Conservation (phyloP, 2,888 invertebrate species). For the Mimachlamys varia region DNA sequence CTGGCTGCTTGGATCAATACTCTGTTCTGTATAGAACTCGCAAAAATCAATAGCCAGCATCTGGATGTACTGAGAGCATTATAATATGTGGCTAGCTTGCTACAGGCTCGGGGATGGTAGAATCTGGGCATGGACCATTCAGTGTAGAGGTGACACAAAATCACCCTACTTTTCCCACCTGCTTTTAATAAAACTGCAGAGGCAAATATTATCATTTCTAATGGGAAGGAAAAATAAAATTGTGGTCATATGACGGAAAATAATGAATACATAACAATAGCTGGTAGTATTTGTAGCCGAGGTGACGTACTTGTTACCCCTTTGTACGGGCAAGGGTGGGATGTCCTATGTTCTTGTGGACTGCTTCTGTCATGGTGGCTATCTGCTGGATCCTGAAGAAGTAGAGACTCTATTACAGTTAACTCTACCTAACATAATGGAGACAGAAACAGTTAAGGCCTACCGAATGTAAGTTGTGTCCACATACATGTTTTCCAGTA, state of each 20-base stretch:
- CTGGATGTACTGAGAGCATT: constrained; percentile 1
- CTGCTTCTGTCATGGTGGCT: constrained; percentile 68
- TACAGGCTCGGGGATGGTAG: background rate
- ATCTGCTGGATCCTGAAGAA: constrained; percentile 58
- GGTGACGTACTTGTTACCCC: constrained; percentile 43
- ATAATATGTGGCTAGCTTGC: constrained; percentile 28
- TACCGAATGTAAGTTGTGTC: constrained; percentile 73
- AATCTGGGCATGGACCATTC: background rate
- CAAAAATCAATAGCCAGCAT: constrained; percentile 30
- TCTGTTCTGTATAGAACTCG: background rate
- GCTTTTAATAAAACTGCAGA: background rate
- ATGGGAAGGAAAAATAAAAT: background rate
- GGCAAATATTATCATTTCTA: background rate
- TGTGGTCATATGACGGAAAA: background rate
- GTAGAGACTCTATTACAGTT: constrained; percentile 53
- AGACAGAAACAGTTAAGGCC: constrained; percentile 74
- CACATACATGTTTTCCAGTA: background rate
- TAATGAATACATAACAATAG: background rate
- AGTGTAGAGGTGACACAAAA: background rate
- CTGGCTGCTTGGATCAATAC: constrained; percentile 9
- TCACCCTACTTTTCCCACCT: background rate
- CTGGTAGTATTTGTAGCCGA: constrained; percentile 4
- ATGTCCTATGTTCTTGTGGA: constrained; percentile 62
- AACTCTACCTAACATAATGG: constrained; percentile 65
- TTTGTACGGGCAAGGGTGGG: constrained; percentile 36